A percentile compares a stretch with the other conserved stretches of the same genome.
phyloP scores from a whole-genome alignment of 2,888 invertebrate genomes.

The Lithophane socia region DNA sequence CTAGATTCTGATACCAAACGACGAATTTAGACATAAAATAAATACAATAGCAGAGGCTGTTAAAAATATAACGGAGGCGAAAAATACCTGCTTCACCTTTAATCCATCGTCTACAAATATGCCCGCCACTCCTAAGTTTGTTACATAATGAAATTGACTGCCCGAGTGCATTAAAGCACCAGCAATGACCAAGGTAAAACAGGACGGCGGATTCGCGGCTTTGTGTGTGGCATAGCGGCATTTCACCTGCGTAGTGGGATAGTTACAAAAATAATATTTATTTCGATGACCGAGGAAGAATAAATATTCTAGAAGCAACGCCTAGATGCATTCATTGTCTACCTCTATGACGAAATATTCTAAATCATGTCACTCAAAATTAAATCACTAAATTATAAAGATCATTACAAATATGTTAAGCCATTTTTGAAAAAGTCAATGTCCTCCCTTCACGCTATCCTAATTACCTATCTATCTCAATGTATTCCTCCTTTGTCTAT shows the following conservation, averaged over 20 bases:
- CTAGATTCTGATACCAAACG: not conserved
- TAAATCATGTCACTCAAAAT: not conserved
- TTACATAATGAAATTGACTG: not conserved
- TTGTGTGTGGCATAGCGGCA: not conserved
- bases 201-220: not conserved
- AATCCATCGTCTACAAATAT: slow-evolving; percentile 5
- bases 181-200: not conserved
- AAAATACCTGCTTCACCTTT: slow-evolving; percentile 19
- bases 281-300: no score
- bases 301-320: no score
- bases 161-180: no score
- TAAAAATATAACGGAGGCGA: not conserved
- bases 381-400: not conserved
- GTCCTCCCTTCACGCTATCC: not conserved
- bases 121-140: not conserved
- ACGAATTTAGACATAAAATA: not conserved
- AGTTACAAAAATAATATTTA: slow-evolving; percentile 4
- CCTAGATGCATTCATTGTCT: no score
- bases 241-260: not conserved
- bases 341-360: not conserved
- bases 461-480: not conserved
- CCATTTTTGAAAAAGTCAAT: not conserved
- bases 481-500: not conserved
- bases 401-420: not conserved
- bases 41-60: slow-evolving; percentile 3